Percentiles rank a stretch among this genome's conserved stretches.
phyloP scores from a whole-genome alignment of 2,888 invertebrate species.

The Liopterus haemorrhoidalis region DNA sequence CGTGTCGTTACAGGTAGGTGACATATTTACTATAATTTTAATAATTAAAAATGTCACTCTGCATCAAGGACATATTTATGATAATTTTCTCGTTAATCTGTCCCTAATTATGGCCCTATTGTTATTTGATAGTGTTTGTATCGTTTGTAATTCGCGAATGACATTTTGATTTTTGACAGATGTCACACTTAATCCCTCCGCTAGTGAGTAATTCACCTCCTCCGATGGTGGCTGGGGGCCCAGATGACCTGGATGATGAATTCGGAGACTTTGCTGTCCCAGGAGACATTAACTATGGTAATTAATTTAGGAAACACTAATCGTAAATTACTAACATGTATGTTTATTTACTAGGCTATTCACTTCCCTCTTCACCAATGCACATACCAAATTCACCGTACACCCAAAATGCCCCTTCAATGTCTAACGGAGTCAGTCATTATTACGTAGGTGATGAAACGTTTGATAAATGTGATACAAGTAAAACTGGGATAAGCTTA shows the following conservation, averaged over 20 bases:
- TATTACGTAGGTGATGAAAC: no score
- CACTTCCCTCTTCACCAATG: slow-evolving; percentile 35
- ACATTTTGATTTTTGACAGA: slow-evolving; percentile 29
- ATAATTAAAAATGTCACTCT: no score
- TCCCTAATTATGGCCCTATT: background rate
- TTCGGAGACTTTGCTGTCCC: slow-evolving; percentile 57
- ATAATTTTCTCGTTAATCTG: no score
- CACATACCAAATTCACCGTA: slow-evolving; percentile 28
- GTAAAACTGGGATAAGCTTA: no score
- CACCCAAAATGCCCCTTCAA: no score
- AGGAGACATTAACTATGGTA: slow-evolving; percentile 39
- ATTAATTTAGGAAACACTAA: no score
- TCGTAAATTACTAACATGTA: no score
- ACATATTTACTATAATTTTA: no score
- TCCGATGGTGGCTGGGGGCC: slow-evolving; percentile 47
- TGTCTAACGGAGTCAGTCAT: no score
- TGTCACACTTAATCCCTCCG: slow-evolving; percentile 52
- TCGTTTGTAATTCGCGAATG: background rate
- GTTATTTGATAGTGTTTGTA: background rate
- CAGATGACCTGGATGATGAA: slow-evolving; percentile 51
- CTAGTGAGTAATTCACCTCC: slow-evolving; percentile 54
- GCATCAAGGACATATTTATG: no score
- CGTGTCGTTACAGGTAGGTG: no score
- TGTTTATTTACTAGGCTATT: slow-evolving; percentile 27
- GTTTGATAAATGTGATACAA: no score